Evolutionary conservation across 1,140 invertebrate genomes (phyloP), one percentile per base, ranked within the genome.

Genomic region (Meloidogyne hapla): DNA sequence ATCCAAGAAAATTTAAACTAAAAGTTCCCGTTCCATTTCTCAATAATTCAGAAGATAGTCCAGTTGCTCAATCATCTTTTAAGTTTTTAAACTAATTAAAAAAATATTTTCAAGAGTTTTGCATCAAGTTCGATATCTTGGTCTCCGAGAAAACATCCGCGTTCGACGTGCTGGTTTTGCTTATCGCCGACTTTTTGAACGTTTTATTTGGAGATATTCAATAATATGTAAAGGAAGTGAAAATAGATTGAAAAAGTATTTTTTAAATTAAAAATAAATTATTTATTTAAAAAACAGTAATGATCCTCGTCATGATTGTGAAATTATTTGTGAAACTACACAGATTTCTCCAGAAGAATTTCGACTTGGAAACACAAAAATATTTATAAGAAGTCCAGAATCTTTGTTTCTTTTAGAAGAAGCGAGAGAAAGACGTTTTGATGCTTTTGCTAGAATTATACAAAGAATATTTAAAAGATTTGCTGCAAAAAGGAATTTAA

Each of bases 331-430:
- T 87, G 85, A 85, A 0, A 89, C 88, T 45, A 89, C 91, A 4
- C 90, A 91, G 78, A 91, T 93, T 84, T 91, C 92, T 61, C 80
- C 75, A 9, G 89, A 90, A n/a, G 91, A 93, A 81, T 93, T 90
- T 82, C 92, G 93, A 82, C 87, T 93, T 13, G 92, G 92, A 13
- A 90, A 89, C 75, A 90, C 91, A 0, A 93, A 93, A 88, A 89
- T 93, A 15, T 93, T 93, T 81, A 90, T 93, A 66, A 93, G 93
- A 87, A 92, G 92, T 71, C 91, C 92, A 15, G 92, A 92, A 89
- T 92, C 91, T 91, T 85, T 93, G 23, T 93, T 93, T 84, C 89
- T 92, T 84, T 82, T 93, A 75, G 92, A 93, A 88, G 92, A 93
- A 87, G 88, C 90, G 68, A 87, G 92, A 68, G 92, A 93, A 77